A percentile compares a stretch with the other conserved stretches of the same genome.
These are phyloP conservation scores for Melanargia galathea DNA, from an alignment of 2,888 invertebrate genomes.

Conservation along the genomic window DNA sequence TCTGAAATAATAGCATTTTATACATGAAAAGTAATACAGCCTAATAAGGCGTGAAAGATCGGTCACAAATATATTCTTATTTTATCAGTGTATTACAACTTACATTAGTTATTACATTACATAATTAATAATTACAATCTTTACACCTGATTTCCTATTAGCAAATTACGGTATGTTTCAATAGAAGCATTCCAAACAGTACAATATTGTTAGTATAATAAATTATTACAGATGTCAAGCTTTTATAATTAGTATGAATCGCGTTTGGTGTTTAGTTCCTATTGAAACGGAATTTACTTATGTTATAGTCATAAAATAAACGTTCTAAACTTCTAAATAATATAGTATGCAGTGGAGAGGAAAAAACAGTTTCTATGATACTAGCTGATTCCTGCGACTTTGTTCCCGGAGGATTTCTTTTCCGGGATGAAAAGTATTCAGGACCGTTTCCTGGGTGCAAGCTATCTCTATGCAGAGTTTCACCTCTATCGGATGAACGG, in stretches of 20 bases:
- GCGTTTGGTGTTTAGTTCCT: neutral
- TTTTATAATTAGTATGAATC: neutral
- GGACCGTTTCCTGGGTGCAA: no score
- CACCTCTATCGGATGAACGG: no score
- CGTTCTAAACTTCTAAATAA: neutral
- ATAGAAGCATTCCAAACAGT: neutral
- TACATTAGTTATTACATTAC: neutral
- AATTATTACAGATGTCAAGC: neutral
- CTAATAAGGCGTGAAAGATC: neutral
- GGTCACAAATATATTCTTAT: neutral
- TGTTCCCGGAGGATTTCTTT: no score
- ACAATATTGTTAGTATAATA: neutral
- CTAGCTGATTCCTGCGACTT: no score
- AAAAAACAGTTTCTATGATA: neutral
- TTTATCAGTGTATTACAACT: neutral
- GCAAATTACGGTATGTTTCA: neutral
- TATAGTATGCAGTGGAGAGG: neutral
- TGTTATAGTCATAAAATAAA: neutral
- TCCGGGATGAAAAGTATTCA: no score
- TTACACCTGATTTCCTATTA: constrained; percentile 15
- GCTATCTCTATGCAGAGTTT: no score
- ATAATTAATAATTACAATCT: constrained; percentile 3
- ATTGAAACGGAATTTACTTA: neutral
- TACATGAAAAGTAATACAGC: neutral
- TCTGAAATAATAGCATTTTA: neutral